Percentiles rank a stretch among this genome's conserved stretches.
Conservation (phyloP, 2,113 vertebrate species). For the Tonatia bakeri region DNA sequence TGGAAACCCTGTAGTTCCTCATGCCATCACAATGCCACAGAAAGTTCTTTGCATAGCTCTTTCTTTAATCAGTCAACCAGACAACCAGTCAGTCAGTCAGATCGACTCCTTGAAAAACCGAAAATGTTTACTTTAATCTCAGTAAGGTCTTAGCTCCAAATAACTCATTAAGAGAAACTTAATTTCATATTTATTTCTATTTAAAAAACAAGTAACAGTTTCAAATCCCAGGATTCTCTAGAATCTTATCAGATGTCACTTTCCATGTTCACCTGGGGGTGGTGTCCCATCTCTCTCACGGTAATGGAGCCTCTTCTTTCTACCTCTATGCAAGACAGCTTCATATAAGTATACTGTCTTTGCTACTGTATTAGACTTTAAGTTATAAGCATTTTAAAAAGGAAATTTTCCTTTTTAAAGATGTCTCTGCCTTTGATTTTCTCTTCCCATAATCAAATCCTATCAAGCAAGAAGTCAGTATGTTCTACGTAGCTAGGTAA, state of each 20-base stretch:
- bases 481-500: background rate
- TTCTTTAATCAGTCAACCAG: background rate
- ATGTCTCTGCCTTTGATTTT: constrained; percentile 23
- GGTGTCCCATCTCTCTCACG: background rate
- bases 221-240: background rate
- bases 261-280: background rate
- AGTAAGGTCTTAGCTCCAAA: background rate
- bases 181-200: constrained; percentile 10
- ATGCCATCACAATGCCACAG: background rate
- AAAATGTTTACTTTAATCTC: background rate
- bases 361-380: background rate
- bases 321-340: background rate
- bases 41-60: background rate
- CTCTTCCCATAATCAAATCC: background rate
- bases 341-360: background rate
- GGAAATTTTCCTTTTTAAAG: background rate
- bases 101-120: background rate
- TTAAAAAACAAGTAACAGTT: background rate
- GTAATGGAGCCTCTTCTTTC: background rate
- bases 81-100: background rate
- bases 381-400: constrained; percentile 14
- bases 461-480: background rate
- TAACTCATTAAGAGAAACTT: background rate
- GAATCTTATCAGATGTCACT: background rate
- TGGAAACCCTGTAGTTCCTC: background rate